Evolutionary conservation across 2,888 invertebrate genomes (phyloP).

Genomic region (Malthinus seriepunctatus): DNA sequence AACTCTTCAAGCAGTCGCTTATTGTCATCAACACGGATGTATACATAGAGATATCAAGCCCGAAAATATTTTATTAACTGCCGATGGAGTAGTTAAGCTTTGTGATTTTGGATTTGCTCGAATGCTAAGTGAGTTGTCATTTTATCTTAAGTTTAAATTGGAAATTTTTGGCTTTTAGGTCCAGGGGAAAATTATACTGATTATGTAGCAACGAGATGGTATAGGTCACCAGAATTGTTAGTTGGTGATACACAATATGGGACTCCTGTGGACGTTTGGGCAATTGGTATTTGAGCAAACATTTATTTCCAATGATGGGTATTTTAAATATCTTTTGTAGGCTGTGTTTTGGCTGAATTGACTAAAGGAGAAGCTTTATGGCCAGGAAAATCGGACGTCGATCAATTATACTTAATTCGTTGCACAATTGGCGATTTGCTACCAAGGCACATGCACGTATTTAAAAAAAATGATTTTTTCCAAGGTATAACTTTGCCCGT

Average conservation of each 20-base stretch:
- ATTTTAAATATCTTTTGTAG: conserved; percentile 48
- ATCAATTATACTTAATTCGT: conserved; percentile 94
- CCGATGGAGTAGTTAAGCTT: conserved; percentile 91
- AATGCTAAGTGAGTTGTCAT: conserved; percentile 73
- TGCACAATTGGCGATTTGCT: conserved; percentile 93
- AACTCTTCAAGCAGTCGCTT: conserved; percentile 91
- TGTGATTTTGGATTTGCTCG: conserved; percentile 99
- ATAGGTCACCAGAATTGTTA: conserved; percentile 93
- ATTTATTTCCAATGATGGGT: not conserved
- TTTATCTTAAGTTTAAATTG: not conserved
- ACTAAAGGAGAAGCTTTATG: conserved; percentile 91
- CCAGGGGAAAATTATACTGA: conserved; percentile 98
- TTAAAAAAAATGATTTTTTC: conserved; percentile 91
- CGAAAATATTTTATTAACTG: conserved; percentile 95
- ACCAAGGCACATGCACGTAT: conserved; percentile 93
- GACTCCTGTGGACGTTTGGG: conserved; percentile 97
- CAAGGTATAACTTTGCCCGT: conserved; percentile 91
- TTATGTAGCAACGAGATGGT: conserved; percentile 99
- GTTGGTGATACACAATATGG: conserved; percentile 96
- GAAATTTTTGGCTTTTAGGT: conserved; percentile 57
- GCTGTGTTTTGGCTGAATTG: conserved; percentile 87
- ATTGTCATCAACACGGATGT: conserved; percentile 96
- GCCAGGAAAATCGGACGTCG: conserved; percentile 99
- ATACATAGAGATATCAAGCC: conserved; percentile 98
- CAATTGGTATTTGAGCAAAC: conserved; percentile 70